Evolutionary conservation across 2,113 vertebrate genomes (phyloP), one percentile per base, ranked within the genome.

Genomic region (Phylloscopus trochiloides): DNA sequence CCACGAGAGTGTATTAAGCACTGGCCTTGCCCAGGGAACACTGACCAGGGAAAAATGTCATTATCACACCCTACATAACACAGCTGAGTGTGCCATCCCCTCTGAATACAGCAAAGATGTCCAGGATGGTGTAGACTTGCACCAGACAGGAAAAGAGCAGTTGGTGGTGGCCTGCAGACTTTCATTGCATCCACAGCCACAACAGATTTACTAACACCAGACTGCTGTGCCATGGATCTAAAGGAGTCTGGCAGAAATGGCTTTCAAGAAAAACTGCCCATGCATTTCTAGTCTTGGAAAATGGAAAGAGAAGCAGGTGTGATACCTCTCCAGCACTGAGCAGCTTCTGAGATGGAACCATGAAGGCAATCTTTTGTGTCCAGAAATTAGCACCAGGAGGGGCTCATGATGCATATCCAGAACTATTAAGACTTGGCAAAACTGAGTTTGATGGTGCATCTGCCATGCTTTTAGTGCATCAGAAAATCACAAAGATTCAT

Each of bases 61-160:
- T 34, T 3, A 4, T 34, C 26, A 40, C 32, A 58, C 34, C 29
- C 50, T 47, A 14, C 17, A 42, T 13, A 48, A 43, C 31, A 65
- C 52, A 87, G 51, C 19, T 71, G 59, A 58, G 43, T 21, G 25
- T 89, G n/a, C 24, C 51, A 0, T 25, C 55, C 7, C 16, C 7
- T 40, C 17, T 52, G 36, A 77, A 55, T 16, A 67, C 13, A 71
- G 29, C 40, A 84, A 43, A 87, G 32, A 71, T 31, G 4, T 59
- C 43, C 57, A 87, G 28, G 19, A 16, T 17, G 29, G 14, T 28
- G 10, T 48, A 61, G 81, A 59, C 18, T 87, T 94, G 72, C 36
- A 87, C 45, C 68, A 91, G 65, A 57, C 17, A 88, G 62, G 24
- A 90, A 91, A 57, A 48, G 6, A 93, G 61, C 61, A 88, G 88